phyloP scores from a whole-genome alignment of 2,797 vertebrate species.

The Percopsis omiscomaycus region DNA sequence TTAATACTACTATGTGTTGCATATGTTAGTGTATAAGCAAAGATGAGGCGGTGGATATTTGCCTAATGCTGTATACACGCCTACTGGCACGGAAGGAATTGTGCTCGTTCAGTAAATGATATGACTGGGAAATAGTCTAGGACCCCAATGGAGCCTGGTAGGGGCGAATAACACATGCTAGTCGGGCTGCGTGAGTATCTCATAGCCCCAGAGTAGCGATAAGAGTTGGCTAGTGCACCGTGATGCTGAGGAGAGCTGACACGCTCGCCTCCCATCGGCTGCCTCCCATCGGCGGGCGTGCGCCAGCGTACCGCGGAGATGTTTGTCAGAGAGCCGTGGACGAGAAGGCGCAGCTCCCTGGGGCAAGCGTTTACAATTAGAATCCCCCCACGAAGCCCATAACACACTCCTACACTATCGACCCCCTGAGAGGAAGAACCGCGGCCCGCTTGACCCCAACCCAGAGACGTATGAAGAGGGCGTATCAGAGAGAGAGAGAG shows the following conservation, averaged over 20 bases:
- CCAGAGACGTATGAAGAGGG: slow-evolving; percentile 23
- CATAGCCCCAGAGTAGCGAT: slow-evolving; percentile 48
- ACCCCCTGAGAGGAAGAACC: slow-evolving; percentile 34
- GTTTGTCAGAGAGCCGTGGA: slow-evolving; percentile 42
- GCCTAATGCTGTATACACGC: slow-evolving; percentile 12
- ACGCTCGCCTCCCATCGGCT: slow-evolving; percentile 53
- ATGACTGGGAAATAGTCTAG: slow-evolving; percentile 35
- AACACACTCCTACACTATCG: slow-evolving; percentile 35
- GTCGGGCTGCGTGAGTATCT: slow-evolving; percentile 20
- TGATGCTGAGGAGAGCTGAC: slow-evolving; percentile 61
- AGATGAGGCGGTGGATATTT: slow-evolving; percentile 1
- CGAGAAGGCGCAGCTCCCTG: slow-evolving; percentile 41
- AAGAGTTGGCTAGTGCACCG: slow-evolving; percentile 32
- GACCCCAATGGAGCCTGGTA: slow-evolving; percentile 48
- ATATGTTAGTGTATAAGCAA: not conserved
- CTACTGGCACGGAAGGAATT: slow-evolving; percentile 27
- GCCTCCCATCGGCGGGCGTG: slow-evolving; percentile 51
- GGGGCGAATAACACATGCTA: slow-evolving; percentile 57
- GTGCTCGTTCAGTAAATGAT: slow-evolving; percentile 34
- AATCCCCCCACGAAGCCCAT: slow-evolving; percentile 35
- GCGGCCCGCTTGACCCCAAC: slow-evolving; percentile 48
- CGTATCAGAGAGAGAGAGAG: slow-evolving; percentile 6
- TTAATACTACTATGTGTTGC: not conserved
- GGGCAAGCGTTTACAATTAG: slow-evolving; percentile 55
- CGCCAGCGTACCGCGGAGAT: slow-evolving; percentile 49